phyloP scores from a whole-genome alignment of 2,113 vertebrate species.

The Mystacornis crossleyi region DNA sequence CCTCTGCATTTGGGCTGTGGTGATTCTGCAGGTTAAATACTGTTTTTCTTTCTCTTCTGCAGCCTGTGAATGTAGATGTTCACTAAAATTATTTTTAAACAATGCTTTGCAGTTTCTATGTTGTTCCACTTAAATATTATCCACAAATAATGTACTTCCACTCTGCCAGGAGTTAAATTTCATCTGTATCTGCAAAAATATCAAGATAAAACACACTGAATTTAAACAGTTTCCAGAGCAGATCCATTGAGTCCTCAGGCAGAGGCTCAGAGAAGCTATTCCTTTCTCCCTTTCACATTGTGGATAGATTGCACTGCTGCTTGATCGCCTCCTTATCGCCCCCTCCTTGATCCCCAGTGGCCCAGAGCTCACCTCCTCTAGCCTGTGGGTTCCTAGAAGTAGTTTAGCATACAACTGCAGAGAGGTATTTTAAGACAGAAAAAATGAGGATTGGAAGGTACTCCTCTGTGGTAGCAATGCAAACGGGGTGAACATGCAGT shows the following conservation, averaged over 20 bases:
- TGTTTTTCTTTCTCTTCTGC: background rate
- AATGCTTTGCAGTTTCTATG: background rate
- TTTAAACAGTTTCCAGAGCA: background rate
- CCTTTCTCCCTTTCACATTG: background rate
- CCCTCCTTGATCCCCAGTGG: background rate
- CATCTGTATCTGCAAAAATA: background rate
- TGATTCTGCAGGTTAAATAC: background rate
- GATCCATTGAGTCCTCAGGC: background rate
- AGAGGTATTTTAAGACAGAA: background rate
- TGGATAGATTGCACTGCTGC: background rate
- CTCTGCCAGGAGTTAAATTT: background rate
- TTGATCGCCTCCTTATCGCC: background rate
- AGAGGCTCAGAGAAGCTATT: background rate
- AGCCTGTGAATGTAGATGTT: background rate
- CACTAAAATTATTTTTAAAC: background rate
- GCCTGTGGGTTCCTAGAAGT: background rate
- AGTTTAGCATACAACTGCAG: background rate
- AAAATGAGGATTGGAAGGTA: background rate
- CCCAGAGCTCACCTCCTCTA: background rate
- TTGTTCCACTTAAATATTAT: background rate
- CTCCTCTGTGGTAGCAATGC: background rate
- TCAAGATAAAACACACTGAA: background rate
- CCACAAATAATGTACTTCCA: background rate
- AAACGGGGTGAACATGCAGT: background rate
- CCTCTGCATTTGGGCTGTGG: accelerated